Percentiles rank a stretch among this genome's conserved stretches.
phyloP scores from a whole-genome alignment of 2,113 vertebrate species.

The Istiophorus platypterus region DNA sequence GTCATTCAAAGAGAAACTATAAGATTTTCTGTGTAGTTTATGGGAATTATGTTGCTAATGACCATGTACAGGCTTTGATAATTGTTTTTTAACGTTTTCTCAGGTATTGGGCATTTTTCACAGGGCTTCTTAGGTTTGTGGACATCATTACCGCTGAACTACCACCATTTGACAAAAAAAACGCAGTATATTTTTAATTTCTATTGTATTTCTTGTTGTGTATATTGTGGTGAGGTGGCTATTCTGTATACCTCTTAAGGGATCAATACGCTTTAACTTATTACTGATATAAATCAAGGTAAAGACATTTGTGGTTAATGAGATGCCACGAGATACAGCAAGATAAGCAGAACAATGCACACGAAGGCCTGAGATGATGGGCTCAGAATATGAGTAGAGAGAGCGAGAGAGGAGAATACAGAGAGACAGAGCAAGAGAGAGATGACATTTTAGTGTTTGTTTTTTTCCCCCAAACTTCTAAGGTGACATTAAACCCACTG shows the following conservation, averaged over 20 bases:
- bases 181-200: background rate
- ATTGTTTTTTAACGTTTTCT: background rate
- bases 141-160: background rate
- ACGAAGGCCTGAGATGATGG: slow-evolving; percentile 24
- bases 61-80: background rate
- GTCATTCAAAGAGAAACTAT: background rate
- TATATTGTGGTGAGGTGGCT: background rate
- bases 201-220: background rate
- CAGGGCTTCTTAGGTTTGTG: background rate
- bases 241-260: slow-evolving; percentile 31
- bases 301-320: slow-evolving; percentile 39
- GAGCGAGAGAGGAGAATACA: background rate
- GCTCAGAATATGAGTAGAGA: background rate
- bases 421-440: background rate
- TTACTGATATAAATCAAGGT: slow-evolving; percentile 57
- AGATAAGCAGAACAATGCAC: slow-evolving; percentile 36
- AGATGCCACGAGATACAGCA: slow-evolving; percentile 28
- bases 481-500: slow-evolving; percentile 34
- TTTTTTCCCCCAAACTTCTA: background rate
- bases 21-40: background rate
- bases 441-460: slow-evolving; percentile 31
- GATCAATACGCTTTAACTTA: slow-evolving; percentile 59
- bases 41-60: background rate
- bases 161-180: background rate
- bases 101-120: background rate